Conservation (phyloP, 2,113 vertebrate species). For the Vulpes ferrilata region DNA sequence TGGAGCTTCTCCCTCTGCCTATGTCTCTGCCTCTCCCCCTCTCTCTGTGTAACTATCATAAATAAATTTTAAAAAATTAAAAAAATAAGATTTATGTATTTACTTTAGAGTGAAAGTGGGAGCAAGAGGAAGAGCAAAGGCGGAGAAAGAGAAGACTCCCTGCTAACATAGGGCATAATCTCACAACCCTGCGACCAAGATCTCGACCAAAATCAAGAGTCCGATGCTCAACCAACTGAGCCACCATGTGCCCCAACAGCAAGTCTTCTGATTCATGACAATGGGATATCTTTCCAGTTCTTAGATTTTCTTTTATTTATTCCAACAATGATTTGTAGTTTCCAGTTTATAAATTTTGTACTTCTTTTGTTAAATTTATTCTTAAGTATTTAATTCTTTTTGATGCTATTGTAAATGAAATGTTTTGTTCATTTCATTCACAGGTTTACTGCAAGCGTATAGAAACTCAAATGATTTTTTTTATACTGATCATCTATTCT, state of each 20-base stretch:
- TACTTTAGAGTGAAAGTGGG: not conserved
- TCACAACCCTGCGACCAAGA: not conserved
- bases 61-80: too few species aligned
- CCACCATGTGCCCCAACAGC: not conserved
- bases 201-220: not conserved
- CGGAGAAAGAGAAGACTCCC: not conserved
- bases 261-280: not conserved
- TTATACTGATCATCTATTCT: not conserved
- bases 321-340: not conserved
- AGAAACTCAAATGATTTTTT: not conserved
- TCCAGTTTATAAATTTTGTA: not conserved
- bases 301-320: not conserved
- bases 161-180: not conserved
- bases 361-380: not conserved
- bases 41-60: too few species aligned
- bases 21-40: too few species aligned
- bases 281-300: not conserved
- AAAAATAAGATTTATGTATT: not conserved
- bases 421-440: not conserved
- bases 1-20: too few species aligned
- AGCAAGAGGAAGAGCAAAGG: not conserved
- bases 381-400: not conserved
- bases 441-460: not conserved
- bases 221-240: not conserved
- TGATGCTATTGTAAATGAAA: not conserved